Percentiles rank a stretch among this genome's conserved stretches.
Evolutionary conservation across 2,113 vertebrate genomes (phyloP).

Genomic region (Pycnonotus jocosus): DNA sequence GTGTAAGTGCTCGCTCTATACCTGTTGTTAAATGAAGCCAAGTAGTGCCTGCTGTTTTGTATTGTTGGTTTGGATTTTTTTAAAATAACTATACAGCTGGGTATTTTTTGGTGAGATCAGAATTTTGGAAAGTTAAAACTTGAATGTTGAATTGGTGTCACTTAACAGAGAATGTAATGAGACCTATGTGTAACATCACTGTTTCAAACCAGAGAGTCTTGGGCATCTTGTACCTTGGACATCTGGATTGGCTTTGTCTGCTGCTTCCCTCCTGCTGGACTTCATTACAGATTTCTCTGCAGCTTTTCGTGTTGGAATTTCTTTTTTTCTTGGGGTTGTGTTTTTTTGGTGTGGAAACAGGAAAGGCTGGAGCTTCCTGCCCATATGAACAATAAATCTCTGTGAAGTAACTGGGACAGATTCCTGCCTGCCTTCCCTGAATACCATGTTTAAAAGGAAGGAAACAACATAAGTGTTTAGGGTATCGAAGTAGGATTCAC

Average conservation of each 20-base stretch:
- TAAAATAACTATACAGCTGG: background rate
- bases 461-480: conserved; percentile 30
- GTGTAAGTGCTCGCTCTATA: background rate
- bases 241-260: background rate
- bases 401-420: background rate
- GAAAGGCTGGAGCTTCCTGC: conserved; percentile 70
- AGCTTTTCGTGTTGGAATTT: background rate
- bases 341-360: conserved; percentile 53
- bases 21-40: background rate
- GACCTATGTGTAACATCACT: no score
- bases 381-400: conserved; percentile 28
- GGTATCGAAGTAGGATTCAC: background rate
- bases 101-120: background rate
- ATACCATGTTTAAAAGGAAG: conserved; percentile 46
- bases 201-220: background rate
- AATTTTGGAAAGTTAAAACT: background rate
- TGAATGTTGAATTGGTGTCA: background rate
- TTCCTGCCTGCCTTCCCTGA: conserved; percentile 26
- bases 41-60: background rate
- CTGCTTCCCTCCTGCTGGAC: background rate
- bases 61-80: background rate
- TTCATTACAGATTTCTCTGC: background rate
- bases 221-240: background rate
- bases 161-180: background rate
- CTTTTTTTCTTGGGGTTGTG: background rate